A percentile compares a stretch with the other conserved stretches of the same genome.
Conservation (phyloP, 1,140 invertebrate genomes). For the Drosophila pseudoobscura region DNA sequence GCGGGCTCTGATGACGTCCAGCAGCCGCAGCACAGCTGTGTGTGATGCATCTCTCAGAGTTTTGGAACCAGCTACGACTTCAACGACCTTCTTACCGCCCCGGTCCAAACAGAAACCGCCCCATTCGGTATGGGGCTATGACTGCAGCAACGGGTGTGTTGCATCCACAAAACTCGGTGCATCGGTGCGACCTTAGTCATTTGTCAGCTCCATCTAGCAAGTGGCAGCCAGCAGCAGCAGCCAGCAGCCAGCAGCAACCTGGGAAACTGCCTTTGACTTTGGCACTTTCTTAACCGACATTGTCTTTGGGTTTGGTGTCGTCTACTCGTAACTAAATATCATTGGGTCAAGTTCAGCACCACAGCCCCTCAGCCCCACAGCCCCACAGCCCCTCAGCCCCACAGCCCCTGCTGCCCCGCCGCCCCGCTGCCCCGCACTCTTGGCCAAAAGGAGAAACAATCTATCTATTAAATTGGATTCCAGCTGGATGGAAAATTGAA, state of each 20-base stretch:
- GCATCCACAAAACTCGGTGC: constrained; percentile 36
- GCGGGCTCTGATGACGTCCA: constrained; percentile 21
- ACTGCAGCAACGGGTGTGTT: constrained; percentile 38
- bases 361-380: too few species aligned
- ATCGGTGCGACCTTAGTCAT: constrained; percentile 71
- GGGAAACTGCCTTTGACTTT: constrained; percentile 32
- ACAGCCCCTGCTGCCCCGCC: too few species aligned
- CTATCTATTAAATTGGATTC: constrained; percentile 55
- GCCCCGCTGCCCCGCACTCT: background rate
- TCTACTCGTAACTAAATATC: constrained; percentile 68
- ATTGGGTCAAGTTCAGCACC: constrained; percentile 75
- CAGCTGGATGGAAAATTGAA: constrained; percentile 56
- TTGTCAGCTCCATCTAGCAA: constrained; percentile 69
- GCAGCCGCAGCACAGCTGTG: constrained; percentile 17
- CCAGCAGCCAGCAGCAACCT: constrained; percentile 25
- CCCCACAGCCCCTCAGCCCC: too few species aligned
- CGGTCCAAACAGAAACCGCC: constrained; percentile 73
- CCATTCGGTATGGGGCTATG: constrained; percentile 1
- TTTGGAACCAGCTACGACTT: constrained; percentile 45
- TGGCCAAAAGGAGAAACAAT: constrained; percentile 66
- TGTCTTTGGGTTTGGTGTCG: constrained; percentile 29
- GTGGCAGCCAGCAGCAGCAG: constrained; percentile 26
- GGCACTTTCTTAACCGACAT: constrained; percentile 65
- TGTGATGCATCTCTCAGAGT: constrained; percentile 44
- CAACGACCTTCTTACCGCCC: constrained; percentile 75